Evolutionary conservation across 2,113 vertebrate species (phyloP).

Genomic region (Notothenia rossii): DNA sequence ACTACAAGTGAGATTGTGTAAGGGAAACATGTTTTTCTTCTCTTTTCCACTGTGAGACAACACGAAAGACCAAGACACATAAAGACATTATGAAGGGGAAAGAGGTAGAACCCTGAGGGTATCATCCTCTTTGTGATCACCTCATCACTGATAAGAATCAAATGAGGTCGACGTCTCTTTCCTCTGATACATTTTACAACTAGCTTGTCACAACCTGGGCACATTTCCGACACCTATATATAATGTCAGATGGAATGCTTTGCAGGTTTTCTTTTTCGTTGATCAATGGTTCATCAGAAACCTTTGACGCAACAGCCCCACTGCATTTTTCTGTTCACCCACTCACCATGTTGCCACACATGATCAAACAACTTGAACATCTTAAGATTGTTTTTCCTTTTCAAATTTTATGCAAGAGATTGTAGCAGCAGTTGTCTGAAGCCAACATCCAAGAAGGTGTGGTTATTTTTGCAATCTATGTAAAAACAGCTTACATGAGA

Average conservation of each 20-base stretch:
- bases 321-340: not conserved
- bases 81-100: not conserved
- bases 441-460: not conserved
- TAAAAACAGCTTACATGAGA: not conserved
- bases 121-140: not conserved
- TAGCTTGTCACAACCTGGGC: not conserved
- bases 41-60: not conserved
- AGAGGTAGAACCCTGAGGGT: constrained; percentile 3
- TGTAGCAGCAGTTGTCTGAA: not conserved
- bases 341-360: not conserved
- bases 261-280: not conserved
- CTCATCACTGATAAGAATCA: constrained; percentile 31
- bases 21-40: not conserved
- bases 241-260: not conserved
- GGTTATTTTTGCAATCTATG: not conserved
- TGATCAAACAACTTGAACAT: not conserved
- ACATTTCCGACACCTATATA: not conserved
- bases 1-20: not conserved
- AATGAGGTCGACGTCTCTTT: constrained; percentile 1
- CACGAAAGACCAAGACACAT: not conserved
- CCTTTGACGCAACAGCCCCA: not conserved
- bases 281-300: not conserved
- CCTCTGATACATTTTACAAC: not conserved
- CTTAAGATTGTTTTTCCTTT: no score
- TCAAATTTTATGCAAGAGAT: no score